Percentiles rank a stretch among this genome's conserved stretches.
Conservation (phyloP, 1,140 invertebrate genomes). For the Drosophila bocki region DNA sequence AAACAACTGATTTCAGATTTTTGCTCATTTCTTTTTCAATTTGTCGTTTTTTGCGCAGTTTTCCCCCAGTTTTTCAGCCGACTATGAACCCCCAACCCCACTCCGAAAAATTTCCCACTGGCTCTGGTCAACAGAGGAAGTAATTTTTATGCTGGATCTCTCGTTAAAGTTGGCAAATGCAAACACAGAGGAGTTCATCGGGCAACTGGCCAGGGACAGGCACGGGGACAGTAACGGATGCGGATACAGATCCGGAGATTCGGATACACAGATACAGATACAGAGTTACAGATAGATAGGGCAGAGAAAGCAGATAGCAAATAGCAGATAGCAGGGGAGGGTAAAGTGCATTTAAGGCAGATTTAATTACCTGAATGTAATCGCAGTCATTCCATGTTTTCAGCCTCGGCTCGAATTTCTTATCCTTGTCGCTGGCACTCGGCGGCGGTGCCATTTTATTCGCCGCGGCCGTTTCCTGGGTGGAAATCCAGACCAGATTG, state of each 20-base stretch:
- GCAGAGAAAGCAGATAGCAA: slow-evolving; percentile 16
- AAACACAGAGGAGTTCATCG: slow-evolving; percentile 44
- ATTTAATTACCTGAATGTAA: slow-evolving; percentile 89
- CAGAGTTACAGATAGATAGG: slow-evolving; percentile 19
- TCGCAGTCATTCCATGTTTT: slow-evolving; percentile 93
- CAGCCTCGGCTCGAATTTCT: slow-evolving; percentile 86
- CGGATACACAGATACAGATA: slow-evolving; percentile 10
- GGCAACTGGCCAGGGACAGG: slow-evolving; percentile 8
- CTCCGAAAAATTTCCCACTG: slow-evolving; percentile 10
- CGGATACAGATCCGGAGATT: slow-evolving; percentile 9
- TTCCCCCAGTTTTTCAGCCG: slow-evolving; percentile 24
- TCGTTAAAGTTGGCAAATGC: slow-evolving; percentile 72
- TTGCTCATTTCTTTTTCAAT: slow-evolving; percentile 80
- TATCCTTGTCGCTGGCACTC: slow-evolving; percentile 83
- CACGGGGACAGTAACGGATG: slow-evolving; percentile 19
- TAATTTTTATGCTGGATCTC: slow-evolving; percentile 72
- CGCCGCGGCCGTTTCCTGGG: slow-evolving; percentile 86
- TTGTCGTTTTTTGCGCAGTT: slow-evolving; percentile 78
- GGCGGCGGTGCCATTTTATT: slow-evolving; percentile 70
- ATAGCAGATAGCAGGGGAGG: slow-evolving; percentile 9
- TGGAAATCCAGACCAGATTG: slow-evolving; percentile 92
- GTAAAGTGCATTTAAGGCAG: slow-evolving; percentile 67
- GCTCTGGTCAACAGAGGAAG: slow-evolving; percentile 66
- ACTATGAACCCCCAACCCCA: background rate
- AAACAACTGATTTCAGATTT: slow-evolving; percentile 77